These are phyloP conservation scores for Microdon myrmicae DNA, from an alignment of 2,888 invertebrate species.

Conservation along the genomic window DNA sequence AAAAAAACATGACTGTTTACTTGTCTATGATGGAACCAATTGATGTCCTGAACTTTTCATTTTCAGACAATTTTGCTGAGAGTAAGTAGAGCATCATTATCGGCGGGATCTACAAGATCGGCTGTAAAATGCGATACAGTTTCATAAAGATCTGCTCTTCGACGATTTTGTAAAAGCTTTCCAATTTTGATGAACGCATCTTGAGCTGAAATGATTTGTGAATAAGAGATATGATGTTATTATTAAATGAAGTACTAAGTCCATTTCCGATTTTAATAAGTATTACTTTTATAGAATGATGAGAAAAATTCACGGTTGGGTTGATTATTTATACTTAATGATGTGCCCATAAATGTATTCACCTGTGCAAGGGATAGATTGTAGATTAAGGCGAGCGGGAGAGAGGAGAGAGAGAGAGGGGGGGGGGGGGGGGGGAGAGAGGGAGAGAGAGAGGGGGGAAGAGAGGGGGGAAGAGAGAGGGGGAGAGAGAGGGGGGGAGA, in stretches of 20 bases:
- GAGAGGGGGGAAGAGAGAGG: no score
- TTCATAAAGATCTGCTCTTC: slow-evolving; percentile 75
- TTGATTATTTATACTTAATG: no score
- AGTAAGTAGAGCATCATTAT: slow-evolving; percentile 69
- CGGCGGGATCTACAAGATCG: slow-evolving; percentile 71
- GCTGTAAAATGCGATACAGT: slow-evolving; percentile 70
- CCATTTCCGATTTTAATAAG: not conserved
- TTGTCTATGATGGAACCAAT: slow-evolving; percentile 71
- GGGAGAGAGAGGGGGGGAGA: no score
- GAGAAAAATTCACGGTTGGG: not conserved
- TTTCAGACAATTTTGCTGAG: slow-evolving; percentile 70
- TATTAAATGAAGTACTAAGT: not conserved
- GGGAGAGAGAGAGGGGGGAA: no score
- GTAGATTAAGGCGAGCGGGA: no score
- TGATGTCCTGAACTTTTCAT: slow-evolving; percentile 68
- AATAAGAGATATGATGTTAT: not conserved
- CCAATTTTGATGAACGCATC: slow-evolving; percentile 76
- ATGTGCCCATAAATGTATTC: no score
- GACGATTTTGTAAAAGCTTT: slow-evolving; percentile 72
- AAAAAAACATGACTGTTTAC: slow-evolving; percentile 61
- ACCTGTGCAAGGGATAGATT: no score
- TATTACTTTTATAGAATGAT: not conserved
- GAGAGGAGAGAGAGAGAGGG: no score
- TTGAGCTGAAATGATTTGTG: slow-evolving; percentile 68
- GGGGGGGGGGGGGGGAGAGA: no score